Evolutionary conservation across 2,888 invertebrate genomes (phyloP), one percentile per base, ranked within the genome.

Genomic region (Cephus pulcher): DNA sequence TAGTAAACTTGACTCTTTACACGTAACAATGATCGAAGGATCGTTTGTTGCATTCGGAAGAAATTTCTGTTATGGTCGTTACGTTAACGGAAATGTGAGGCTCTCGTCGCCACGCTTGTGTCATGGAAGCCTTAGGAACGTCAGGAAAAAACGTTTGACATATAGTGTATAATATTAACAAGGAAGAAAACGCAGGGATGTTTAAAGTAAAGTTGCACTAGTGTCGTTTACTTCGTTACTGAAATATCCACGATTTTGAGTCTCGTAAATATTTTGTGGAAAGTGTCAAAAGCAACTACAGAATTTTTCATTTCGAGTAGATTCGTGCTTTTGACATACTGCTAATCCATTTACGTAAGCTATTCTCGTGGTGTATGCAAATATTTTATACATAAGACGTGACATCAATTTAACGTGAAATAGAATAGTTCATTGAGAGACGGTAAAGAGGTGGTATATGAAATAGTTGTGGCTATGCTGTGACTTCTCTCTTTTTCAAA

Each of bases 41-140:
- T 23, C 1, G 56, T 56, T 15, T 23, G 56, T 9, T 15, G 9
- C 9, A 56, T 9, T 56, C 4, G 40, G 23, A 56, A 23, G 23
- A 23, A 56, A 23, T 9, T 56, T 23, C 23, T 56, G 23, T 56
- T 23, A 56, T 23, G 15, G 9, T 56, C 9, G 23, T 56, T 23
- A 23, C 56, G 9, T 23, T 56, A 23, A 56, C 2, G 23, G 23
- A 56, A 23, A 56, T 9, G 56, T 23, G 56, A 15, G 56, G 56
- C 23, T 56, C 23, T 23, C 56, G 15, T 9, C 56, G 23, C 56
- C 56, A 23, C 40, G 34, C 79, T 75, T 73, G 78, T 78, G 78
- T 35, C 76, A 35, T 76, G 73, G 76, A 78, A 78, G 78, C 73
- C 78, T 4, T 78, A 78, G 75, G 75, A 78, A 74, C 73, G 78